A percentile compares a stretch with the other conserved stretches of the same genome.
Evolutionary conservation across 2,888 invertebrate genomes (phyloP).

Genomic region (Pogonocherus hispidulus): DNA sequence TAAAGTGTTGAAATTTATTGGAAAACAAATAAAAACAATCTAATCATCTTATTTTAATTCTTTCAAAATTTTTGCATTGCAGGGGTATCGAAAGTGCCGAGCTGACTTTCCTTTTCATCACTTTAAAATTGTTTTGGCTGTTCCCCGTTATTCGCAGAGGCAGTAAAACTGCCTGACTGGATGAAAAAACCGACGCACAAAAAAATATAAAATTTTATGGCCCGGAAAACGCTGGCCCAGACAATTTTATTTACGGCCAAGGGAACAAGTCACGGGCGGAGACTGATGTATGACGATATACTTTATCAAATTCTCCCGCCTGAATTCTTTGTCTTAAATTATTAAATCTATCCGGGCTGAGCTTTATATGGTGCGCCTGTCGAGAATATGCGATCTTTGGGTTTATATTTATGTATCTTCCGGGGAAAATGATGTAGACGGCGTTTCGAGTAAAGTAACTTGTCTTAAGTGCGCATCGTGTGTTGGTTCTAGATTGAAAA

Average conservation of each 20-base stretch:
- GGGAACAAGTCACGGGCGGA: not conserved
- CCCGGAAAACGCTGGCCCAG: slow-evolving; percentile 1
- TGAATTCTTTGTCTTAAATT: slow-evolving; percentile 1
- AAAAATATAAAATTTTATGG: slow-evolving; percentile 6
- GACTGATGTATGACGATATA: not conserved
- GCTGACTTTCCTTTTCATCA: not conserved
- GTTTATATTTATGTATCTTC: not conserved
- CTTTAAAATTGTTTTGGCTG: not conserved
- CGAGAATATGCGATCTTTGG: not conserved
- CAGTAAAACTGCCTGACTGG: not conserved
- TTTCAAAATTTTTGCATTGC: too few species aligned
- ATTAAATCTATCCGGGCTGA: slow-evolving; percentile 3
- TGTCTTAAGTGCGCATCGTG: not conserved
- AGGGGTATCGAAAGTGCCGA: not conserved
- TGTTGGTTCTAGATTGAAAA: not conserved
- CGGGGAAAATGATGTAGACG: not conserved
- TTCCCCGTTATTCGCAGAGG: not conserved
- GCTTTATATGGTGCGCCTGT: not conserved
- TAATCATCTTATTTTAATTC: too few species aligned
- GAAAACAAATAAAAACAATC: too few species aligned
- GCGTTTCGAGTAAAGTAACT: not conserved
- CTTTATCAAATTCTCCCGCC: not conserved
- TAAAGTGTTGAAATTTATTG: too few species aligned
- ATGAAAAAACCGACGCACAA: not conserved
- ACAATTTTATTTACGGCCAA: slow-evolving; percentile 4